A percentile compares a stretch with the other conserved stretches of the same genome.
phyloP scores from a whole-genome alignment of 1,140 invertebrate genomes.

The Solen grandis region DNA sequence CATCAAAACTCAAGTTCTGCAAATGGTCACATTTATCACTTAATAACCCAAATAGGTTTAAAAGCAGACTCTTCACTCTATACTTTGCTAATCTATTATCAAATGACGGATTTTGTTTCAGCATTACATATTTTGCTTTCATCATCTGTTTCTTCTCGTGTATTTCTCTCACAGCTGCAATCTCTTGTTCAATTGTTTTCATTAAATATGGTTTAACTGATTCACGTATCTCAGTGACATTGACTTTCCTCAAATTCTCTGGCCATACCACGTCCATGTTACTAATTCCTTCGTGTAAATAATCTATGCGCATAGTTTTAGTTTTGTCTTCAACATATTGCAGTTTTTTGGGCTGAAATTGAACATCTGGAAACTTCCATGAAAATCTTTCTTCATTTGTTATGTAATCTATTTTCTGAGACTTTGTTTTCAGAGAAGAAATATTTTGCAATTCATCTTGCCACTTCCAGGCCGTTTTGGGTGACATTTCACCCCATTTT shows the following conservation, averaged over 20 bases:
- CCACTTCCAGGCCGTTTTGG: slow-evolving; percentile 64
- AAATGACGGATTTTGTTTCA: background rate
- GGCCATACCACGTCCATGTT: too few relatives aligned
- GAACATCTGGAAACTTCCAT: slow-evolving; percentile 24
- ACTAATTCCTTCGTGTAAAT: too few relatives aligned
- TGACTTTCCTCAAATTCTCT: too few relatives aligned
- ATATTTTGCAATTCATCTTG: slow-evolving; percentile 47
- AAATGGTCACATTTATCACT: slow-evolving; percentile 60
- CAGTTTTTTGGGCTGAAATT: slow-evolving; percentile 53
- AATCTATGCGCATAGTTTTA: slow-evolving; percentile 67
- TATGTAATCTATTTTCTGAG: slow-evolving; percentile 58
- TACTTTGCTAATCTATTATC: background rate
- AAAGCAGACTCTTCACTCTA: slow-evolving; percentile 47
- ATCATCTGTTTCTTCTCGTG: background rate
- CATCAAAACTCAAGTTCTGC: slow-evolving; percentile 62
- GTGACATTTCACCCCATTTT: slow-evolving; percentile 67
- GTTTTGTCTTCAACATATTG: slow-evolving; percentile 65
- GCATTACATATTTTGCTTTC: background rate
- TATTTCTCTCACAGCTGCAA: slow-evolving; percentile 1
- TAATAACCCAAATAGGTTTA: slow-evolving; percentile 47
- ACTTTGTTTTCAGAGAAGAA: slow-evolving; percentile 23
- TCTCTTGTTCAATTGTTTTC: slow-evolving; percentile 16
- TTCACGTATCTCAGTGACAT: too few relatives aligned
- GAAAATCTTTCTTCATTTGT: slow-evolving; percentile 34
- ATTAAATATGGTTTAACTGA: slow-evolving; percentile 44